Base-by-base conservation (phyloP, 2,888 invertebrate species). In the Phyllotreta cruciferae region DNA sequence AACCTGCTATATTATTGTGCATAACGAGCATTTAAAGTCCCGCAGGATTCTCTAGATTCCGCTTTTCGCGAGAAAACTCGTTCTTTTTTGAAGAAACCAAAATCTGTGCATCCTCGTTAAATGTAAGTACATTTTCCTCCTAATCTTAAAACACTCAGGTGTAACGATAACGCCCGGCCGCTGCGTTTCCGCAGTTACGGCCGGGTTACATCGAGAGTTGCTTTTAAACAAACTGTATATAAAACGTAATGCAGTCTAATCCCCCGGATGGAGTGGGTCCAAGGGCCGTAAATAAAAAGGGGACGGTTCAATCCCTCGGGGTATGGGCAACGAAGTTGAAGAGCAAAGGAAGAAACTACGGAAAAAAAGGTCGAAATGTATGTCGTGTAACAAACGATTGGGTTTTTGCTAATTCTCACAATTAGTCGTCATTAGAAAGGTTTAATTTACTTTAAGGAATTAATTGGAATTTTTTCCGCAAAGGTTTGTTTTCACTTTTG, bases 251-350 rank as follows among this genome's bases (percentile, higher is more conserved):
- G 56, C 44, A 13, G 8, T n/a, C 8, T 56, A 56, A 56, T 44
- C 10, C 36, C n/a, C 8, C 13, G 11, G 44, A 13, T 36, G 41
- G 36, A 9, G 44, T 34, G 13, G n/a, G n/a, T 8, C 42, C 35
- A 56, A 56, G 56, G 56, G 44, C 36, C 56, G 36, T 56, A 45
- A 56, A 44, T 55, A 55, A 50, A 56, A 56, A 56, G 34, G 41
- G 39, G 44, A 56, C 13, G 35, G 42, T 44, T 41, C 45, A 56
- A 56, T 56, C 56, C 44, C 44, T 14, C 35, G 56, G 39, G 56
- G 36, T 39, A 56, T 56, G 44, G 13, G 34, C 24, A 24, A 44
- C 36, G 45, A 35, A 36, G 41, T 38, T 45, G 41, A 41, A 41
- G 41, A 10, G 41, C 41, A 41, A 41, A 10, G 10, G 2, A 9